Evolutionary conservation across 2,113 vertebrate genomes (phyloP), one percentile per base, ranked within the genome.

Genomic region (Psilopsiagon aurifrons): DNA sequence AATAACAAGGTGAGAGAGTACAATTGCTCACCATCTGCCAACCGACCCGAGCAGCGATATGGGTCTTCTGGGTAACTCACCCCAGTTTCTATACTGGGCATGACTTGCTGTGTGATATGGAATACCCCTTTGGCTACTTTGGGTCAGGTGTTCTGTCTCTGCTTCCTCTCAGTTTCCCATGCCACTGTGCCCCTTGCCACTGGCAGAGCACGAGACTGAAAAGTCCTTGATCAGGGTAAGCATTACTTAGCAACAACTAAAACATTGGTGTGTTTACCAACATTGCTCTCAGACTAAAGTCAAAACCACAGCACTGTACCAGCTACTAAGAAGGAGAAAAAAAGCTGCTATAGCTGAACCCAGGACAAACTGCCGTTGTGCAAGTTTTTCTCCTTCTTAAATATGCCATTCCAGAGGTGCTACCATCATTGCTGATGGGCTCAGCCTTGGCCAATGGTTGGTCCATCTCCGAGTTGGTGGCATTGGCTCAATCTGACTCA

Each of bases 381-480:
- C 41, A 46, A n/a, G 18, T 44, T 63, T 41, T 24, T 39, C 27
- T 18, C 35, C 19, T 57, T 6, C 19, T 63, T 8, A 49, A 69
- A 39, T 5, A 22, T 1, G 0, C n/a, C 44, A 27, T 43, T 20
- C 24, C 31, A 63, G 41, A 57, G 17, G 17, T 3, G 17, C 52
- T 9, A 39, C 19, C 41, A 20, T 0, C 4, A 3, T 6, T 6
- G 11, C 13, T 19, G 62, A 27, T 11, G 18, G n/a, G 22, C 66
- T 35, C 23, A 25, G 51, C 27, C 60, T 54, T 28, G 64, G 44
- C 25, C 59, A 17, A 3, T 14, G 24, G 1, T 28, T 20, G 19
- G 28, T 77, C 43, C 1, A 1, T 31, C 64, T 16, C 31, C 20
- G 57, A 52, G 31, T 35, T 3, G 8, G 59, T 41, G 63, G 19